Evolutionary conservation across 2,888 invertebrate genomes (phyloP).

Genomic region (Alentia gelatinosa): DNA sequence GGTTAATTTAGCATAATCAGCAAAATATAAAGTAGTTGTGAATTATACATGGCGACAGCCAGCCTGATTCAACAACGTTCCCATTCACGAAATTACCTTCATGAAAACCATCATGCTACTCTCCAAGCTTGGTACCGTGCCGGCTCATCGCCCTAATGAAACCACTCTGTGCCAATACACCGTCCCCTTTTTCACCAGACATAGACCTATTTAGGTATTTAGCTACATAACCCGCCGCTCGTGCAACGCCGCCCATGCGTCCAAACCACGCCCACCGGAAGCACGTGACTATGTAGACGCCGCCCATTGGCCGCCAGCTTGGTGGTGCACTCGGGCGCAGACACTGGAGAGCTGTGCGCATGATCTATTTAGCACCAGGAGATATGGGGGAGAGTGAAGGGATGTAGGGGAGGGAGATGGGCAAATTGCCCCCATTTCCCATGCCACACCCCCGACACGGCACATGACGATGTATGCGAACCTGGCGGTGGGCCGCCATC

Average conservation of each 20-base stretch:
- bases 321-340: background rate
- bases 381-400: background rate
- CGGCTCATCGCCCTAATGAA: background rate
- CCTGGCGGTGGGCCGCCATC: no score
- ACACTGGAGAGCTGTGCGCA: background rate
- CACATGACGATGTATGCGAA: no score
- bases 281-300: background rate
- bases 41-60: no score
- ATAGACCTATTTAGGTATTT: no score
- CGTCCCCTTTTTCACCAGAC: no score
- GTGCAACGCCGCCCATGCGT: background rate
- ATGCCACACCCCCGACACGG: background rate
- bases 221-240: background rate
- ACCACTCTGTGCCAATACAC: background rate
- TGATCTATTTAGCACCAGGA: background rate
- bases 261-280: background rate
- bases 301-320: background rate
- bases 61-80: background rate
- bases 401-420: background rate
- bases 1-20: no score
- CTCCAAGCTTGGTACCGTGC: background rate
- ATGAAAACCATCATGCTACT: background rate
- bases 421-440: background rate
- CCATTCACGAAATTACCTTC: background rate
- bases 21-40: no score